Conservation (phyloP, 2,888 invertebrate species). For the Loripinus fragilis region DNA sequence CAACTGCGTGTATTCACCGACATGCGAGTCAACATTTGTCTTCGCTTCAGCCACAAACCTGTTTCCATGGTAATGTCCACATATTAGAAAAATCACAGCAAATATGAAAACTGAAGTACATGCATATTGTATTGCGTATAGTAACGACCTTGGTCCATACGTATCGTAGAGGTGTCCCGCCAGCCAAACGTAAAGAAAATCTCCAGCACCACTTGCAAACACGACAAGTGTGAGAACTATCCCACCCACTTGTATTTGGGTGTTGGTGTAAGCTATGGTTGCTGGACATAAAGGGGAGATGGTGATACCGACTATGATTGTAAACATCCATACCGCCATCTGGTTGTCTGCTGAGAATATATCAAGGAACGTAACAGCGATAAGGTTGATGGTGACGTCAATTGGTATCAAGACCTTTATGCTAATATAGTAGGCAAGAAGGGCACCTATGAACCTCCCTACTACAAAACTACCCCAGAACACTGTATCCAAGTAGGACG, state of each 20-base stretch:
- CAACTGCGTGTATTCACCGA: too few relatives aligned
- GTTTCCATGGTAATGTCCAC: conserved; percentile 20
- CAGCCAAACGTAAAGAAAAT: conserved; percentile 53
- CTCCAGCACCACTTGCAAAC: conserved; percentile 53
- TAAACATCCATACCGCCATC: conserved; percentile 50
- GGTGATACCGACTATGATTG: conserved; percentile 46
- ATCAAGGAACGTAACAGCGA: conserved; percentile 45
- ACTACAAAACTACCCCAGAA: conserved; percentile 59
- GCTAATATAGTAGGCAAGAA: conserved; percentile 46
- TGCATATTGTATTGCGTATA: conserved; percentile 54
- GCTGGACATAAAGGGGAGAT: conserved; percentile 60
- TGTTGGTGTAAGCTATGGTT: conserved; percentile 56
- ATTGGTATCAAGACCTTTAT: conserved; percentile 48
- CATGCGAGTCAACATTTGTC: not conserved
- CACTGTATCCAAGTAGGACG: conserved; percentile 56
- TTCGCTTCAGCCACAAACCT: not conserved
- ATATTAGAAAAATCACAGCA: conserved; percentile 29
- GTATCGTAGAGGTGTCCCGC: conserved; percentile 51
- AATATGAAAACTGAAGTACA: conserved; percentile 37
- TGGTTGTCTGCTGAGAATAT: conserved; percentile 49
- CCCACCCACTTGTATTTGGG: conserved; percentile 58
- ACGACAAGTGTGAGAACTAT: conserved; percentile 55
- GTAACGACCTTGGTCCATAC: conserved; percentile 51
- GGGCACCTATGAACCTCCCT: conserved; percentile 50
- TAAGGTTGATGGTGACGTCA: conserved; percentile 46